Evolutionary conservation across 2,888 invertebrate genomes (phyloP), one percentile per base, ranked within the genome.

Genomic region (Zygothrica quintamaculata): DNA sequence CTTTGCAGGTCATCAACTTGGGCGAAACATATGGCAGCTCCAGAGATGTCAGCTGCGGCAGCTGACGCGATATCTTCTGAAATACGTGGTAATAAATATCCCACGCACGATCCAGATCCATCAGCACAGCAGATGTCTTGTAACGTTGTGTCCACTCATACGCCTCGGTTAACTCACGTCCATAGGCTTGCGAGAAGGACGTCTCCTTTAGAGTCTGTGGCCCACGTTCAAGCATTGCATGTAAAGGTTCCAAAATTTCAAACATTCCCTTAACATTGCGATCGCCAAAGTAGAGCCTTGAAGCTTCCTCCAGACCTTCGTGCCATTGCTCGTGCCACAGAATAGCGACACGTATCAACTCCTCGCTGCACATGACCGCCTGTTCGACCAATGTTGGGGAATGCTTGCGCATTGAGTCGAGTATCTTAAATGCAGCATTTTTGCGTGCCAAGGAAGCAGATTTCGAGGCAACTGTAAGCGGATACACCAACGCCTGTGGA

Each of bases 241-340:
- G 99, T 43, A 99, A 90, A 0, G 99, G 99, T 85, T 98, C 98
- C 60, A 99, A 91, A 0, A 97, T 97, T 72, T 96, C 96, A 88
- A 99, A 96, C 99, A 99, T 99, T 5, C 97, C 99, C 65, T 96
- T 95, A 0, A 98, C 96, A 89, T 99, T 98, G 61, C 96, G 94
- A 90, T 99, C 99, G 1, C 98, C 98, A 90, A 99, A 99, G 90
- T 98, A 99, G 7, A 99, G 92, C 89, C 96, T 92, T 3, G 97
- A 97, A 0, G 99, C 99, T 89, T 99, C 99, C 85, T 97, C 97
- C 13, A 99, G 91, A 0, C 98, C 99, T 90, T 99, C 99, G 89
- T 99, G 98, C 99, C 99, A 99, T 87, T 98, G 95, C 90, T 99
- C 99, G 88, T 99, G 99, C 99, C 99, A 99, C 12, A 99, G 92